Evolutionary conservation across 2,113 vertebrate genomes (phyloP).

Genomic region (Tragelaphus imberbis): DNA sequence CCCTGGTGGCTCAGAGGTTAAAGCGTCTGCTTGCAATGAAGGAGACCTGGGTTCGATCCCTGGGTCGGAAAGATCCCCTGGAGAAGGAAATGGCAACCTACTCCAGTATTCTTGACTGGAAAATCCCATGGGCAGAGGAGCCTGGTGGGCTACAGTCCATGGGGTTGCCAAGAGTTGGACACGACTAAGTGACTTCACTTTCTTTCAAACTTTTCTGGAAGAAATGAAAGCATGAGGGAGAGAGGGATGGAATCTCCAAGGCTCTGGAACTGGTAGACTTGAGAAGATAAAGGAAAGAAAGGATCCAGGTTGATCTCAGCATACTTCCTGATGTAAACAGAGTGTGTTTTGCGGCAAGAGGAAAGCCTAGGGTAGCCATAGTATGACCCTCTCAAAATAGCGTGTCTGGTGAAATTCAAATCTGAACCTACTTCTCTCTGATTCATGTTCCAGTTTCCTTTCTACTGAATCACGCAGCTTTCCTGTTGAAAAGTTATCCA

Average conservation of each 20-base stretch:
- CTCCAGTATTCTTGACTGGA: no score
- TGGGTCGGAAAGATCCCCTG: no score
- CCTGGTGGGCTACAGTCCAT: no score
- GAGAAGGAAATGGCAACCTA: no score
- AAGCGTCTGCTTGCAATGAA: no score
- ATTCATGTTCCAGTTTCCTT: not conserved
- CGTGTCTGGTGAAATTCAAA: not conserved
- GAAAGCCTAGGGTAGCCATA: not conserved
- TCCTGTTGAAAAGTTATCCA: not conserved
- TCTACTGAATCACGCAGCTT: not conserved
- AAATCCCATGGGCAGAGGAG: no score
- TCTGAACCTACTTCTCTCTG: not conserved
- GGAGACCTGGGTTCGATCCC: no score
- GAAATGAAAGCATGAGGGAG: not conserved
- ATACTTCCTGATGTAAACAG: not conserved
- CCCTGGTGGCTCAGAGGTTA: no score
- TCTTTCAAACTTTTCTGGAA: not conserved
- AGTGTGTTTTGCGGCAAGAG: not conserved
- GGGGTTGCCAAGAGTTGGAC: no score
- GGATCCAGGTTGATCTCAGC: not conserved
- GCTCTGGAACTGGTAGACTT: not conserved
- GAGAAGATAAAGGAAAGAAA: not conserved
- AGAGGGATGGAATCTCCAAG: not conserved
- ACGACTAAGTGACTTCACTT: no score
- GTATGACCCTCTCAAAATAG: not conserved